Conservation (phyloP, 2,113 vertebrate species). For the Myrmecobius fasciatus region DNA sequence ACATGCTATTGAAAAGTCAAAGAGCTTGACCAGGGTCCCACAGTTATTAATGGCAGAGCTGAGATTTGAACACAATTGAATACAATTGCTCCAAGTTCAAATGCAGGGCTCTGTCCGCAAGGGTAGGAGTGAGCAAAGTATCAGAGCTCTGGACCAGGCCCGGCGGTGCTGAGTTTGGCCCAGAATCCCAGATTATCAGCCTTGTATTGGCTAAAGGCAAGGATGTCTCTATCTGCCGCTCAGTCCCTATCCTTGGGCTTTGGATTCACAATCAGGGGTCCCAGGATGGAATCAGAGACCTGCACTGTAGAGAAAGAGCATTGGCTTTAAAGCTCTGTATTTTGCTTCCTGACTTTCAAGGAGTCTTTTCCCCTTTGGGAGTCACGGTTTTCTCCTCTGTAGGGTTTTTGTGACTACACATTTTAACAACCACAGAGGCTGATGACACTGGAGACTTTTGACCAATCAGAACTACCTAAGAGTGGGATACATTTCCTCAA, state of each 20-base stretch:
- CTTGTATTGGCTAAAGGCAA: not conserved
- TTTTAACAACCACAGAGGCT: not conserved
- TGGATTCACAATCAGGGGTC: not conserved
- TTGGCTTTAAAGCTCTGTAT: not conserved
- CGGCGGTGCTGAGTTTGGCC: not conserved
- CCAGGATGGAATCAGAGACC: too few relatives aligned
- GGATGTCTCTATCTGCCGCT: not conserved
- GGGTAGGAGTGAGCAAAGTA: not conserved
- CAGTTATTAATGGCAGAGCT: not conserved
- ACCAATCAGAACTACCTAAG: not conserved
- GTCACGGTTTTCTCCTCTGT: not conserved
- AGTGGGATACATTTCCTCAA: not conserved
- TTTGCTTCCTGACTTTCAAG: not conserved
- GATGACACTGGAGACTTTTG: not conserved
- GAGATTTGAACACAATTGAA: not conserved
- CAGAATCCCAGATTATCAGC: not conserved
- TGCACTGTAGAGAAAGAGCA: not conserved
- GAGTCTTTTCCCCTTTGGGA: not conserved
- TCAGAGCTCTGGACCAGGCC: not conserved
- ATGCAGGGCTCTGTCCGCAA: not conserved
- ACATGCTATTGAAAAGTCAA: not conserved
- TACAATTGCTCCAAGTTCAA: not conserved
- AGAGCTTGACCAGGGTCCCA: too few relatives aligned
- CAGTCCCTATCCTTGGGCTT: not conserved
- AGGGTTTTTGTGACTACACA: not conserved